These are phyloP conservation scores for Adineta ricciae DNA, from an alignment of 2,888 invertebrate species.

Conservation along the genomic window DNA sequence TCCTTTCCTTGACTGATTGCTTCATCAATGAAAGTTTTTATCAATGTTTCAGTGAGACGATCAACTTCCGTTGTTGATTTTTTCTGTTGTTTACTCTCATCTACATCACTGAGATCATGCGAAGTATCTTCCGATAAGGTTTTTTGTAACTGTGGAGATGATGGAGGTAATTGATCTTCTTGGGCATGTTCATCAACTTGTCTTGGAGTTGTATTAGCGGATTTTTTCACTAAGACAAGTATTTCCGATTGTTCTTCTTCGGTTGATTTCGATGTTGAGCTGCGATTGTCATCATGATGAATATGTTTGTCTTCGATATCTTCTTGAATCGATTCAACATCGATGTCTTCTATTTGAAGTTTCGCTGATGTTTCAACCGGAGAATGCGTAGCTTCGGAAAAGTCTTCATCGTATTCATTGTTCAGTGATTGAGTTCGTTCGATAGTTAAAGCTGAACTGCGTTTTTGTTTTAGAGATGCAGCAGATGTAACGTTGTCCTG, in stretches of 20 bases:
- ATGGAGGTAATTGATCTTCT: not conserved
- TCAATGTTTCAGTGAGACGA: not conserved
- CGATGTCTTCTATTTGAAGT: not conserved
- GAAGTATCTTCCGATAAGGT: not conserved
- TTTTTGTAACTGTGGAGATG: not conserved
- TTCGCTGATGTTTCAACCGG: not conserved
- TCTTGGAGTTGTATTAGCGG: not conserved
- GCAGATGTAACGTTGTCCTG: too few relatives aligned
- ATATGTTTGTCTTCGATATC: not conserved
- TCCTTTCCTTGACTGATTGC: not conserved
- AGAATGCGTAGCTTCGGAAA: not conserved
- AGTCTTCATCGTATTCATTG: conserved; percentile 1
- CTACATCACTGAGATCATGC: not conserved
- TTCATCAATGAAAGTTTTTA: not conserved
- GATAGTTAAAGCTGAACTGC: not conserved
- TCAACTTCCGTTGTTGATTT: not conserved
- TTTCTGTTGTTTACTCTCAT: not conserved
- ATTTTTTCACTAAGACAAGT: not conserved
- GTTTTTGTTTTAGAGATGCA: not conserved
- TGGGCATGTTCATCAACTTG: not conserved
- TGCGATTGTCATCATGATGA: not conserved
- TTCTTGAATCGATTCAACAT: not conserved
- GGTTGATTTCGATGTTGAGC: not conserved
- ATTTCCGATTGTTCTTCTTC: not conserved
- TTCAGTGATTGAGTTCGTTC: not conserved